phyloP scores from a whole-genome alignment of 2,888 invertebrate species.

The Cylloceria caligata region DNA sequence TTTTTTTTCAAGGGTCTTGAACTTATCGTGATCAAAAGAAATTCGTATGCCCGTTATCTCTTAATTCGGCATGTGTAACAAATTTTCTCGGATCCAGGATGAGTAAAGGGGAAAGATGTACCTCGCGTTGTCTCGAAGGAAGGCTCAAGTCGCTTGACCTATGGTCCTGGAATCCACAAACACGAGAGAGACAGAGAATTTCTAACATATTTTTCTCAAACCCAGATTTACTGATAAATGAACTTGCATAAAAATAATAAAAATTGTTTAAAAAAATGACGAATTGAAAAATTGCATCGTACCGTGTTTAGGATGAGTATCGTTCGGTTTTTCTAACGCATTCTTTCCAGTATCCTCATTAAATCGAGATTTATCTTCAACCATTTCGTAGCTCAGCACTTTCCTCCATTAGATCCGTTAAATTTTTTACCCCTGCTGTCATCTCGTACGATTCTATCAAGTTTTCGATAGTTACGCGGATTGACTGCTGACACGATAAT shows the following conservation, averaged over 20 bases:
- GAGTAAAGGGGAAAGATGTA: too few species aligned
- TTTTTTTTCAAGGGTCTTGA: too few species aligned
- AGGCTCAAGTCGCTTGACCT: too few species aligned
- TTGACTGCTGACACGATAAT: neutral
- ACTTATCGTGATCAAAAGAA: too few species aligned
- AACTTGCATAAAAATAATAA: neutral
- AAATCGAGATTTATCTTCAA: slow-evolving; percentile 43
- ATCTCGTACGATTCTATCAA: neutral
- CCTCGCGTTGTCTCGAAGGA: too few species aligned
- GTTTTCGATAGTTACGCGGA: neutral
- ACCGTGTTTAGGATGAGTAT: slow-evolving; percentile 12
- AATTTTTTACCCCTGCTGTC: slow-evolving; percentile 2
- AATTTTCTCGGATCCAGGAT: too few species aligned
- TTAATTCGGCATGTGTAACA: too few species aligned
- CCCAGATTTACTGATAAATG: too few species aligned
- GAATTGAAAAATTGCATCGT: slow-evolving; percentile 18
- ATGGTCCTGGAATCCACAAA: too few species aligned
- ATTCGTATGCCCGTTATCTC: too few species aligned
- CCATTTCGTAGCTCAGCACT: slow-evolving; percentile 42
- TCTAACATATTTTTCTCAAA: too few species aligned
- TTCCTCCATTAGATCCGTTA: slow-evolving; percentile 1
- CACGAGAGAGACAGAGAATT: too few species aligned
- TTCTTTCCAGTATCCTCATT: slow-evolving; percentile 12
- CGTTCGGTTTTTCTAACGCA: slow-evolving; percentile 17
- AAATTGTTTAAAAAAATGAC: neutral